A percentile compares a stretch with the other conserved stretches of the same genome.
Evolutionary conservation across 2,888 invertebrate species (phyloP).

Genomic region (Eurytoma californica): DNA sequence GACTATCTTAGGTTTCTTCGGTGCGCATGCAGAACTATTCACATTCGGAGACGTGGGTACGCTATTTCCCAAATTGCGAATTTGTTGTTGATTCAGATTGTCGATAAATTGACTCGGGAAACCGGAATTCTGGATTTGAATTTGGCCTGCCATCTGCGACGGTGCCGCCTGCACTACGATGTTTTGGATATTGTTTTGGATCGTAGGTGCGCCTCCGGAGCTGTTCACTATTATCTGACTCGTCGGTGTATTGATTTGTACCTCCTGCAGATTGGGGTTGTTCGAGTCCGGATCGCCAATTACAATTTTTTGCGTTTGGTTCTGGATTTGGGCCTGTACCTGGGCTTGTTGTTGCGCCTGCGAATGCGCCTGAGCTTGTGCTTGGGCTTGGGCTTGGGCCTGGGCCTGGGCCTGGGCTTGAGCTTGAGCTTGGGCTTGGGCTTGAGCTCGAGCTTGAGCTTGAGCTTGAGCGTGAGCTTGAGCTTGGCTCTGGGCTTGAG

Average conservation of each 20-base stretch:
- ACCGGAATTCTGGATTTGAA: constrained; percentile 73
- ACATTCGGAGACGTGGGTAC: constrained; percentile 37
- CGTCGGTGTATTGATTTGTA: constrained; percentile 73
- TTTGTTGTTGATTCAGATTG: constrained; percentile 73
- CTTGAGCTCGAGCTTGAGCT: constrained; percentile 56
- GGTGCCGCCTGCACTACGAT: constrained; percentile 73
- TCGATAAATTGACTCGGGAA: constrained; percentile 74
- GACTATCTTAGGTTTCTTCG: constrained; percentile 70
- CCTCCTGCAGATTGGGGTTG: constrained; percentile 71
- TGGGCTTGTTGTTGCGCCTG: constrained; percentile 12
- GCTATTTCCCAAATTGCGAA: constrained; percentile 67
- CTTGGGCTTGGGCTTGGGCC: constrained; percentile 50
- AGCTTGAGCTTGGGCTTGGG: constrained; percentile 58
- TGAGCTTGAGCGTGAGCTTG: constrained; percentile 59
- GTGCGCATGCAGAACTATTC: constrained; percentile 54
- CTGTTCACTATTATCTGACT: constrained; percentile 74
- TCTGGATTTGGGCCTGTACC: constrained; percentile 63
- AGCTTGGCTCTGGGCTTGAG: constrained; percentile 58
- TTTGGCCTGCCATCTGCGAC: constrained; percentile 72
- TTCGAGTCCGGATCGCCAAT: constrained; percentile 71
- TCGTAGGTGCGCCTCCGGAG: constrained; percentile 73
- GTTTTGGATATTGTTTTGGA: constrained; percentile 74
- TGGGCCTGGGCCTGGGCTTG: constrained; percentile 45
- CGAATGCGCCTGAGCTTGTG: constrained; percentile 59
- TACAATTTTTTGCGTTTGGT: constrained; percentile 73